phyloP scores from a whole-genome alignment of 1,140 invertebrate species.

The Spodoptera litura region DNA sequence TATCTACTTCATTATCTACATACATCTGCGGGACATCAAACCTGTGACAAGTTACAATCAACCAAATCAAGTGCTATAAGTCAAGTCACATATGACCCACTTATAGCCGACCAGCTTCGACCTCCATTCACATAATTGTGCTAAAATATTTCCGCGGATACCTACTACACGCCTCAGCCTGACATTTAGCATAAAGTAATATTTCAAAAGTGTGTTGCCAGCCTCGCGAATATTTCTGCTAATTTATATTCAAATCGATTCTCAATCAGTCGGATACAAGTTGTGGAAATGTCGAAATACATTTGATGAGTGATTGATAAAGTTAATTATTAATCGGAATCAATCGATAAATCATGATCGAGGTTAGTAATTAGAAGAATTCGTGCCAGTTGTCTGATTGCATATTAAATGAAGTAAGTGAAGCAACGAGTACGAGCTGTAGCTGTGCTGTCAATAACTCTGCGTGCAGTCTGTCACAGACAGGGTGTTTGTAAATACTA shows the following conservation, averaged over 20 bases:
- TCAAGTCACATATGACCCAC: conserved; percentile 1
- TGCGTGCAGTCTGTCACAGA: not conserved
- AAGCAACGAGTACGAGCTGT: no score
- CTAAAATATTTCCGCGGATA: not conserved
- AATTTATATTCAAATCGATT: conserved; percentile 37
- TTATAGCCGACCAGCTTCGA: not conserved
- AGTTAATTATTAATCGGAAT: conserved; percentile 27
- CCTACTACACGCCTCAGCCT: not conserved
- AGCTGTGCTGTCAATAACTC: no score
- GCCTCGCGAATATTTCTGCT: conserved; percentile 11
- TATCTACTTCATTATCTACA: no score
- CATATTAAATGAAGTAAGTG: not conserved
- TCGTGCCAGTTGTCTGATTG: conserved; percentile 34
- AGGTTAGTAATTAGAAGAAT: conserved; percentile 8
- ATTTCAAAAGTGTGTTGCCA: conserved; percentile 26
- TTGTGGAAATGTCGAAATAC: conserved; percentile 36
- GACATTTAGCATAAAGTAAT: conserved; percentile 24
- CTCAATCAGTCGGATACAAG: conserved; percentile 16
- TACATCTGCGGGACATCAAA: no score
- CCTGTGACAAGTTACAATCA: not conserved
- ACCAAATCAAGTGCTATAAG: not conserved
- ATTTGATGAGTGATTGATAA: conserved; percentile 34
- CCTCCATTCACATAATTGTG: not conserved
- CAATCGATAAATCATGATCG: conserved; percentile 24
- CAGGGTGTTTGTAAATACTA: not conserved